phyloP scores from a whole-genome alignment of 2,888 invertebrate genomes.

The Zootermopsis nevadensis region DNA sequence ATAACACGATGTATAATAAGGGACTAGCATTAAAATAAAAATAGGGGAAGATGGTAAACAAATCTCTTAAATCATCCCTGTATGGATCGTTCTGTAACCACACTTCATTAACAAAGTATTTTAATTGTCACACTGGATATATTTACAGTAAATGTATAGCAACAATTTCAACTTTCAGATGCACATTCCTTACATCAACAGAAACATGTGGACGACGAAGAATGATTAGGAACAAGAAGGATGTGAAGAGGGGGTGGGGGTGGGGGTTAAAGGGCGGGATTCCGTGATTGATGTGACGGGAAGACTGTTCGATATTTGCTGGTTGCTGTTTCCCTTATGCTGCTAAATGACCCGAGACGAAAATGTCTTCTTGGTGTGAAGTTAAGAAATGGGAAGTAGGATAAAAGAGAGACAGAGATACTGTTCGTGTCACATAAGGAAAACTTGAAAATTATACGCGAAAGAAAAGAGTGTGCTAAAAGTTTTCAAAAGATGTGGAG shows the following conservation, averaged over 20 bases:
- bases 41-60: no score
- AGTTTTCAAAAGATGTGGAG: no score
- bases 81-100: not conserved
- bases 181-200: not conserved
- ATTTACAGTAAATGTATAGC: not conserved
- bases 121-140: not conserved
- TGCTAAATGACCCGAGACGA: slow-evolving; percentile 15
- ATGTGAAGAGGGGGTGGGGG: not conserved
- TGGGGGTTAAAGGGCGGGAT: not conserved
- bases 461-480: no score
- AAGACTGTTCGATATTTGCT: slow-evolving; percentile 13
- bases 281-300: slow-evolving; percentile 16
- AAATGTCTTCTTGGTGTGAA: slow-evolving; percentile 17
- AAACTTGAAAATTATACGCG: no score
- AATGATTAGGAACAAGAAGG: no score
- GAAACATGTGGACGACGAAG: no score
- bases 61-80: no score
- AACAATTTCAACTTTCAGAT: slow-evolving; percentile 6
- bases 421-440: not conserved
- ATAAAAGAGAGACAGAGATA: not conserved
- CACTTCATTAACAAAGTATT: not conserved
- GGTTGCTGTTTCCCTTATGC: slow-evolving; percentile 2
- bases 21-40: no score
- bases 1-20: no score
- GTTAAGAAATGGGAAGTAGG: not conserved